Base-by-base conservation (phyloP, 2,888 invertebrate genomes). In the Volucella bombylans region DNA sequence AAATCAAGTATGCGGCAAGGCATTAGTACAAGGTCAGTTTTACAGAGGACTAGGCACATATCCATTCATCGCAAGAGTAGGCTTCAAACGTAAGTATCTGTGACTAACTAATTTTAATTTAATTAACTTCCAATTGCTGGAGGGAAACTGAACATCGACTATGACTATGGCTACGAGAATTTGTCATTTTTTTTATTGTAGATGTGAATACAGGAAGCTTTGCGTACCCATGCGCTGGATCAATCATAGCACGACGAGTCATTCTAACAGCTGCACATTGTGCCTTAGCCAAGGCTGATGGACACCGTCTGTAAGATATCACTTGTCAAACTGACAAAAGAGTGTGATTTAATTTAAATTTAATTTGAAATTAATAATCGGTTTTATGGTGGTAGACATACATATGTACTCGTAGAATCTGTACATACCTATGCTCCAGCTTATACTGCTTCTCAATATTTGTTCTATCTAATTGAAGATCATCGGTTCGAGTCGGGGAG, bases 181-280 rank as follows among this genome's bases (percentile, higher is more conserved):
- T 31, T 31, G 0, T 1, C 1, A 0, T 6, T 57, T 41, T 55
- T 57, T 23, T 38, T 87, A 86, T 67, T 68, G n/a, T 31, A 96
- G 96, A 95, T 89, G 93, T 94, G 64, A 93, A 94, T 4, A 94
- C 93, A 0, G 95, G 95, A 3, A 94, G 94, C 82, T 93, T 95
- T 52, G 94, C 95, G 54, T 96, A 95, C 90, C 95, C 96, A 1
- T 96, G 96, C 89, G 94, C 94, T 59, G 96, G 96, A 2, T 95
- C 95, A 0, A 95, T 96, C 18, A 93, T 96, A 69, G 92, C 93
- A 1, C 93, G 92, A 8, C 90, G 92, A n/a, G 91, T 92, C 92
- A 93, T 96, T 49, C 90, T 96, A 45, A 96, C 96, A 0, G 96
- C 96, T 0, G 96, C 96, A 0, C 96, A 96, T 88, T 96, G 96